Percentiles rank a stretch among this genome's conserved stretches.
Conservation (phyloP, 92 coral and sea anemone species). For the Micromussa lordhowensis region DNA sequence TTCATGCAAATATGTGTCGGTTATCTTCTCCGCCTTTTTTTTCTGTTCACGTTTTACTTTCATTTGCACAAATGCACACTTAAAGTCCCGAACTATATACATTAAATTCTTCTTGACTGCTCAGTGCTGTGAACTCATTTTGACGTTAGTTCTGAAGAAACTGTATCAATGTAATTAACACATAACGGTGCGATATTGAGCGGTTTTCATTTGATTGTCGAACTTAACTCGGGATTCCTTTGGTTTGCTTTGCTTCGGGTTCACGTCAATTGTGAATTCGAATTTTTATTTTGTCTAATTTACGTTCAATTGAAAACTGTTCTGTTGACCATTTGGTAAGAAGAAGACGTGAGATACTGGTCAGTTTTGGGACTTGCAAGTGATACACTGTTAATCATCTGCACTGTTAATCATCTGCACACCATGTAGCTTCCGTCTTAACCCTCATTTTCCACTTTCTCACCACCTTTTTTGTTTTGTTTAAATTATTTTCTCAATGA, state of each 20-base stretch:
- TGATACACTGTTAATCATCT: neutral
- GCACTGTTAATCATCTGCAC: neutral
- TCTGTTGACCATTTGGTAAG: too few relatives aligned
- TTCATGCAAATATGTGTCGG: neutral
- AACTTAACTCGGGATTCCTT: too few relatives aligned
- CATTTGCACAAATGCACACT: neutral
- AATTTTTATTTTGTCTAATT: too few relatives aligned
- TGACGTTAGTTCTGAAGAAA: neutral
- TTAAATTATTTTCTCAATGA: neutral
- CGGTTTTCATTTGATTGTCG: too few relatives aligned
- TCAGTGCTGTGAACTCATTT: neutral
- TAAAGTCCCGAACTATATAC: neutral
- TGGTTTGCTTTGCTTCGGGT: too few relatives aligned
- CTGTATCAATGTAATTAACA: neutral
- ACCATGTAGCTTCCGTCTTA: neutral
- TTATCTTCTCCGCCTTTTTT: neutral
- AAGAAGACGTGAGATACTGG: too few relatives aligned
- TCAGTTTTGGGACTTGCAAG: neutral
- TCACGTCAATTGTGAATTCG: too few relatives aligned
- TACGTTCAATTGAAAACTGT: too few relatives aligned
- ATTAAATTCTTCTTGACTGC: neutral
- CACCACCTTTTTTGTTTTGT: neutral
- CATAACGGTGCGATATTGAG: too few relatives aligned
- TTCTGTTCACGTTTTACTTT: neutral
- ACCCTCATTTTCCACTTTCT: neutral